These are phyloP conservation scores for Apogon hyalosoma DNA, from an alignment of 2,797 vertebrate genomes.

Conservation along the genomic window DNA sequence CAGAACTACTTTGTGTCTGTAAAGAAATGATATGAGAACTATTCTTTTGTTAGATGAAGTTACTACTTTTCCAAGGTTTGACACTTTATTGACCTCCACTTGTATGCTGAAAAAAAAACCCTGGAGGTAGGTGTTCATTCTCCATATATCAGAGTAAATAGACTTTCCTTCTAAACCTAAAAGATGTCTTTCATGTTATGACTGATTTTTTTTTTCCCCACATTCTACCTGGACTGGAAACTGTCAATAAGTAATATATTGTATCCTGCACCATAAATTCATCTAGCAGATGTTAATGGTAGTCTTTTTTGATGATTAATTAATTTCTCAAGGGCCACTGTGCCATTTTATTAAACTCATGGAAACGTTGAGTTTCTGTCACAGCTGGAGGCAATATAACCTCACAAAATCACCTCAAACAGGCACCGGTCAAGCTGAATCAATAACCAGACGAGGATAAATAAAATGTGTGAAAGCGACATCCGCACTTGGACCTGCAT, in stretches of 20 bases:
- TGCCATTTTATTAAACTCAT: conserved; percentile 42
- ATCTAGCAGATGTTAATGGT: conserved; percentile 30
- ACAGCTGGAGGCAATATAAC: conserved; percentile 22
- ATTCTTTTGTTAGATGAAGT: too few species aligned
- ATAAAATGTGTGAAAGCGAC: conserved; percentile 1
- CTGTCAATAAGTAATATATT: neutral
- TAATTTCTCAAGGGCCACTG: conserved; percentile 44
- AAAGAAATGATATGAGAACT: too few species aligned
- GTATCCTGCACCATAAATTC: neutral
- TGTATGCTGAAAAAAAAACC: too few species aligned
- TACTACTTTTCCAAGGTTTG: too few species aligned
- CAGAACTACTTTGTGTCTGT: too few species aligned
- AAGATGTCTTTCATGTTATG: neutral
- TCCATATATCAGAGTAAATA: neutral
- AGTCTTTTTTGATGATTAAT: conserved; percentile 58
- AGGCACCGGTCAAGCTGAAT: conserved; percentile 47
- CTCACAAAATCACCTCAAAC: conserved; percentile 25
- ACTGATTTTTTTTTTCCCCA: neutral
- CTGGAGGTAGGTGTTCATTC: neutral
- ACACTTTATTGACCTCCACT: neutral
- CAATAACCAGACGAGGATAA: conserved; percentile 21
- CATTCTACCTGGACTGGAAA: neutral
- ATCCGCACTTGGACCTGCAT: conserved; percentile 20
- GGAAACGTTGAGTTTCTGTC: conserved; percentile 23
- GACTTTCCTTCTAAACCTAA: neutral